These are phyloP conservation scores for Agrenia bidenticulata DNA, from an alignment of 2,888 invertebrate genomes.

Conservation along the genomic window DNA sequence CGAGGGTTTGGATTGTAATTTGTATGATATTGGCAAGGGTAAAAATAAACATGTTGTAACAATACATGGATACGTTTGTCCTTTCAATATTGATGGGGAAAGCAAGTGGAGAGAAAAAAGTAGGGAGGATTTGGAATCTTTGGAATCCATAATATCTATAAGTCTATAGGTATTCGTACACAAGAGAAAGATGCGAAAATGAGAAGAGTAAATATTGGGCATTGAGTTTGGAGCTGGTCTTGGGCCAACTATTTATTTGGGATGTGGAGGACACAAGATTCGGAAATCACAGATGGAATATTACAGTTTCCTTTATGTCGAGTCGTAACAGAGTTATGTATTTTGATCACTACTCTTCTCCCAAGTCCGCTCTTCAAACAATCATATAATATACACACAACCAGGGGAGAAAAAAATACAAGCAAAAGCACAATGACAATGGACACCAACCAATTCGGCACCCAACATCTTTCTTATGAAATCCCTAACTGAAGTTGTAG, in stretches of 20 bases:
- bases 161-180: background rate
- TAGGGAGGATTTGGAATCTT: too few relatives aligned
- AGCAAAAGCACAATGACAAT: too few relatives aligned
- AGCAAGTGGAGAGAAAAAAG: background rate
- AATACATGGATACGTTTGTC: background rate
- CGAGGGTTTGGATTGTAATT: conserved; percentile 6
- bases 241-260: conserved; percentile 47
- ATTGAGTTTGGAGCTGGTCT: conserved; percentile 40
- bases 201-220: conserved; percentile 41
- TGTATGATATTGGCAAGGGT: conserved; percentile 14
- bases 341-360: conserved; percentile 44
- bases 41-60: conserved; percentile 13
- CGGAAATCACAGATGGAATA: conserved; percentile 48
- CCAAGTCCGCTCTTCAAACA: background rate
- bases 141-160: too few relatives aligned
- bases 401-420: too few relatives aligned
- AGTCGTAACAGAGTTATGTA: conserved; percentile 48
- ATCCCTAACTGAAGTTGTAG: too few relatives aligned
- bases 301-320: conserved; percentile 47
- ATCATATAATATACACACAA: too few relatives aligned
- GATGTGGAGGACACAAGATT: conserved; percentile 27
- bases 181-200: conserved; percentile 35
- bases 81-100: conserved; percentile 6
- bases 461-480: too few relatives aligned
- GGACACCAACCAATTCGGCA: too few relatives aligned